phyloP scores from a whole-genome alignment of 92 coral and sea anemone genomes.

The Bergia puertoricense region DNA sequence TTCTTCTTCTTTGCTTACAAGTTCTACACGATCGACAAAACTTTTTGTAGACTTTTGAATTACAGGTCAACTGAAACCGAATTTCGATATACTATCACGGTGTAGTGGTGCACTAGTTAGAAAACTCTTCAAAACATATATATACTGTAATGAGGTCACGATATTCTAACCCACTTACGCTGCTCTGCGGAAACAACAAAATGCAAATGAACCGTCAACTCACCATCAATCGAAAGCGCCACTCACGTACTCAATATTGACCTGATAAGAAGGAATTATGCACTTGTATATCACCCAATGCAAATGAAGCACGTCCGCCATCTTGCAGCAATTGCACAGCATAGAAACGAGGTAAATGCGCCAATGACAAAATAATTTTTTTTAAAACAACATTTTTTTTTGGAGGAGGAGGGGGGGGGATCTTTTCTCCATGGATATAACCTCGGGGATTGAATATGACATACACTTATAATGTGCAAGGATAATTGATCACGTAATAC shows the following conservation, averaged over 20 bases:
- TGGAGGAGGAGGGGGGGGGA: too few relatives aligned
- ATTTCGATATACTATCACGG: not conserved
- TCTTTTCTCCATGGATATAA: too few relatives aligned
- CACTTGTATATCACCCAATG: not conserved
- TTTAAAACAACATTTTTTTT: too few relatives aligned
- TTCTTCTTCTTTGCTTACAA: not conserved
- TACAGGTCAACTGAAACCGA: not conserved
- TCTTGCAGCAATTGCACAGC: not conserved
- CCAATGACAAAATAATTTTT: too few relatives aligned
- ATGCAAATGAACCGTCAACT: slow-evolving; percentile 17
- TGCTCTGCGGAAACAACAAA: not conserved
- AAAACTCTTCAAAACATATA: not conserved
- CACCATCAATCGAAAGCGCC: not conserved
- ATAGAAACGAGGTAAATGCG: not conserved
- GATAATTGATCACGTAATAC: too few relatives aligned
- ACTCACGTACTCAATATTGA: not conserved
- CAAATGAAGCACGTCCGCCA: slow-evolving; percentile 3
- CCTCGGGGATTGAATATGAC: too few relatives aligned
- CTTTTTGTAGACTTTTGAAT: not conserved
- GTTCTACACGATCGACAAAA: not conserved
- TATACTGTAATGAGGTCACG: not conserved
- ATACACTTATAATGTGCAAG: too few relatives aligned
- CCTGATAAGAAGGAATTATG: not conserved
- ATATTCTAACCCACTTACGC: not conserved
- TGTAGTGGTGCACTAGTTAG: not conserved